Base-by-base conservation (phyloP, 53 echinoderm and acorn worm species). In the Echinometra lucunter region DNA sequence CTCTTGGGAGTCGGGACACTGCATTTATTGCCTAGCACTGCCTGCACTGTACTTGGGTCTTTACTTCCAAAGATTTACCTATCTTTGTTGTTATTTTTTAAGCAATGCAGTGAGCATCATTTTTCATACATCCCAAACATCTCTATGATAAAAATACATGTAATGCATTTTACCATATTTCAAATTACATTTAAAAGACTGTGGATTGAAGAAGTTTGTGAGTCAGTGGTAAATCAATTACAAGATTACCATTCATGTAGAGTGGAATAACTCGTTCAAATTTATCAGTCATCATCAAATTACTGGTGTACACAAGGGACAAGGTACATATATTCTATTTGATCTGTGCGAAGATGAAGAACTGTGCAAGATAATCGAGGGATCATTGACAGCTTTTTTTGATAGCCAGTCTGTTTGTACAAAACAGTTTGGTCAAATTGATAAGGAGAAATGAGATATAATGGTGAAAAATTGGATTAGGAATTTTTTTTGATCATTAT, bases 331-430 rank as follows among this genome's bases (percentile, higher is more conserved):
- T 81, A 42, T 21, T 19, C 6, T 85, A 47, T 85, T 85, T 85
- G 85, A 7, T 85, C 3, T 11, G 85, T 49, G 45, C 85, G 30
- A 85, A 85, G 85, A 85, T 45, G 49, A 85, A 85, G 45, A 28
- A 49, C 49, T 49, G 49, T 85, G 47, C 30, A 25, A 85, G 85
- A 85, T 85, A 47, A 85, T 7, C 49, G 25, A 28, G 85, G 38
- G 21, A 78, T 78, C 42, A 78, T 1, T 49, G 85, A 49, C 45
- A 85, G 53, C 27, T 85, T 85, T 27, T 75, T 9, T 85, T 85
- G 85, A 78, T 78, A 78, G 23, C 78, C 78, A 78, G 19, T 18
- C 42, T 78, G 78, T 40, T 78, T 42, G 78, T 4, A 78, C 85
- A 25, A 45, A 47, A 47, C 11, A 25, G 12, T 3, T 35, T 81